A percentile compares a stretch with the other conserved stretches of the same genome.
Conservation (phyloP, 92 coral and sea anemone species). For the Porites divaricata region DNA sequence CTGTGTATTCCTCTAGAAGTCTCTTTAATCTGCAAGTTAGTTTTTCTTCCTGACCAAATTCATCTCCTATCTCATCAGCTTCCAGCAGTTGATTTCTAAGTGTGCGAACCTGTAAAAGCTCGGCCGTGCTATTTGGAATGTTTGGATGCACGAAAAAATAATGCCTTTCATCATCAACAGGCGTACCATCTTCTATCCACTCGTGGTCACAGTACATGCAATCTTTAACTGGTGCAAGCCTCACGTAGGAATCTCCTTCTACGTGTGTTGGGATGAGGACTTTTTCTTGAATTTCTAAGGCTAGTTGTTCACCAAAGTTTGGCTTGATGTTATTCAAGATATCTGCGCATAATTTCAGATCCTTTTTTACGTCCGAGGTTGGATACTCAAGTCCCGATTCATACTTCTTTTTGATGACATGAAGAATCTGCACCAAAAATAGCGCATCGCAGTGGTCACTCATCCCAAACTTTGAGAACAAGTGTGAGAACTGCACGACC, state of each 20-base stretch:
- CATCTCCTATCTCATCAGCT: slow-evolving; percentile 83
- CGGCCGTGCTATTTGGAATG: slow-evolving; percentile 76
- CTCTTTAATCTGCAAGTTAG: slow-evolving; percentile 75
- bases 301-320: not conserved
- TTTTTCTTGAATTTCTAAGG: not conserved
- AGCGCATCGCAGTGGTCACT: slow-evolving; percentile 11
- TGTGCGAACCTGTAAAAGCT: slow-evolving; percentile 71
- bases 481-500: not conserved
- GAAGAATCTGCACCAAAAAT: slow-evolving; percentile 42
- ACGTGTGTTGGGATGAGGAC: slow-evolving; percentile 31
- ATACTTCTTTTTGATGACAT: slow-evolving; percentile 21
- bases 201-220: slow-evolving; percentile 46
- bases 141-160: slow-evolving; percentile 68
- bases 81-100: slow-evolving; percentile 77
- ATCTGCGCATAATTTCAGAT: slow-evolving; percentile 47
- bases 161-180: slow-evolving; percentile 50
- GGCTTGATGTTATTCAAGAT: slow-evolving; percentile 51
- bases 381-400: not conserved
- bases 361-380: slow-evolving; percentile 43
- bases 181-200: not conserved
- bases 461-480: slow-evolving; percentile 49
- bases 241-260: slow-evolving; percentile 11
- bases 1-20: slow-evolving; percentile 88
- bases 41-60: slow-evolving; percentile 85
- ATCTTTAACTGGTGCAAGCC: slow-evolving; percentile 22